Evolutionary conservation across 2,797 vertebrate species (phyloP), one percentile per base, ranked within the genome.

Genomic region (Phoebastria nigripes): DNA sequence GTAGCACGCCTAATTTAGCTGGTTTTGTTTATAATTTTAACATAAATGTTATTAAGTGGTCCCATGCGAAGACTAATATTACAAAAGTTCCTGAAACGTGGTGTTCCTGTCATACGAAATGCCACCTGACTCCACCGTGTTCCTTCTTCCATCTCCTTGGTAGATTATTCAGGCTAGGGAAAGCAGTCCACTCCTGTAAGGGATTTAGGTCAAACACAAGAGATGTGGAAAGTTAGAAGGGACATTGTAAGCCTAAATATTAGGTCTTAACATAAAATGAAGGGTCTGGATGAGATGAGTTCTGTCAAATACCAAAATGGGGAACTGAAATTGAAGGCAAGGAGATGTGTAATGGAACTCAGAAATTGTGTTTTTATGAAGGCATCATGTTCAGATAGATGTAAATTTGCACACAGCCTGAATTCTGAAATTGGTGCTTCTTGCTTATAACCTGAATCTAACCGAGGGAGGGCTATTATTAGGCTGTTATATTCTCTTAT

Each of bases 361-460:
- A 69, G 85, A 90, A 95, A 78, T 24, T n/a, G 28, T 85, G 73
- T 37, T 76, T 96, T 95, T 86, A 22, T 65, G 83, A 65, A 79
- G 76, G 61, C n/a, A 33, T 92, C 0, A 0, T 31, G 44, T 67
- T 82, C 24, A 39, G 44, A 24, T 82, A 28, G 52, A 82, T 70
- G 77, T 58, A 80, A 62, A 80, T 84, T 51, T 90, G 42, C 39
- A 67, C 15, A 22, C 33, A 76, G 24, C 42, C 37, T 67, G 78
- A 47, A 66, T 92, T 78, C 82, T 70, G 80, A 74, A 74, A 79
- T 83, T 46, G 82, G 12, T 81, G 14, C 33, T 93, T 91, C 74
- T 92, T 93, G 69, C 88, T 93, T 88, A 52, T 47, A 54, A 55
- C 41, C 33, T 25, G 33, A 56, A 35, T 59, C 33, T 81, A 66